These are phyloP conservation scores for Chlorospingus semifuscus DNA, from an alignment of 2,797 vertebrate species.

Conservation along the genomic window DNA sequence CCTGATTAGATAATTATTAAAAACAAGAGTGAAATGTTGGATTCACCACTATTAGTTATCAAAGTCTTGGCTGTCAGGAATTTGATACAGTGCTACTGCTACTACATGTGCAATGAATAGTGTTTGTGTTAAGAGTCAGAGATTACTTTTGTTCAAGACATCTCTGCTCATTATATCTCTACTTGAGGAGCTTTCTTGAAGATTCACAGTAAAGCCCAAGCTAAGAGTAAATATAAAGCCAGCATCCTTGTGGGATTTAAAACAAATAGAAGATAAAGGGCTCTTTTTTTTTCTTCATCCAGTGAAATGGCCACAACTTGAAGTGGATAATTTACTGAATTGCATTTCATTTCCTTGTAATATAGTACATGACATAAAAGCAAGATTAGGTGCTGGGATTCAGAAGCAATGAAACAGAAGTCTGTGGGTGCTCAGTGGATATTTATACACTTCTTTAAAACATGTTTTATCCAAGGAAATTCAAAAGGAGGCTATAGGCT, in stretches of 20 bases:
- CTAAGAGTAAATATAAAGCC: constrained; percentile 31
- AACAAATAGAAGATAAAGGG: constrained; percentile 50
- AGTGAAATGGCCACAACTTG: constrained; percentile 37
- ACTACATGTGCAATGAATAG: constrained; percentile 29
- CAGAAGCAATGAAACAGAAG: constrained; percentile 26
- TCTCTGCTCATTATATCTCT: constrained; percentile 50
- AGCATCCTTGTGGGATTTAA: constrained; percentile 41
- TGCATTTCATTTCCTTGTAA: constrained; percentile 53
- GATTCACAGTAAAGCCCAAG: constrained; percentile 27
- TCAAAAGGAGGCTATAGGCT: neutral
- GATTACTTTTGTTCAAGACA: constrained; percentile 50
- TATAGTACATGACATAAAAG: constrained; percentile 47
- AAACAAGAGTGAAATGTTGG: constrained; percentile 41
- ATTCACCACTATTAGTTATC: constrained; percentile 19
- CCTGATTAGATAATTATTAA: constrained; percentile 54
- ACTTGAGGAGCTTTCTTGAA: constrained; percentile 50
- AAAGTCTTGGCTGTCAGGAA: constrained; percentile 22
- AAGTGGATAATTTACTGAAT: constrained; percentile 63
- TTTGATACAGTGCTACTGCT: constrained; percentile 5
- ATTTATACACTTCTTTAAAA: constrained; percentile 33
- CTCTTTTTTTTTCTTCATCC: neutral
- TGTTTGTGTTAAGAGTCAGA: constrained; percentile 44
- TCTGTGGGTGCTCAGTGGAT: constrained; percentile 10
- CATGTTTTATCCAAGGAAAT: constrained; percentile 12
- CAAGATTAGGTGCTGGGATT: constrained; percentile 29